A percentile compares a stretch with the other conserved stretches of the same genome.
These are phyloP conservation scores for Melanostoma mellinum DNA, from an alignment of 2,888 invertebrate species.

Conservation along the genomic window DNA sequence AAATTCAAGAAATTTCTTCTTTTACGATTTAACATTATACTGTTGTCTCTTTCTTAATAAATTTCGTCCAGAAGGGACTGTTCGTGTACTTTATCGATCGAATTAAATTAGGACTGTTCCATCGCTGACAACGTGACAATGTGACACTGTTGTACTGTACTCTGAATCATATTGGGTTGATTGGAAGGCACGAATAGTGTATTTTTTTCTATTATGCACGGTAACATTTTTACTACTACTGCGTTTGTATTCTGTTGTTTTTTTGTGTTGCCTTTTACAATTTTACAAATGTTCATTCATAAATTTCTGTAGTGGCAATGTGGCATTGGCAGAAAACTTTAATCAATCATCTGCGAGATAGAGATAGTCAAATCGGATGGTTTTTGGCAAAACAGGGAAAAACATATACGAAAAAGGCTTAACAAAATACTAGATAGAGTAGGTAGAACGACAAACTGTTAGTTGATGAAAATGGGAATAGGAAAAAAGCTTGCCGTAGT, in stretches of 20 bases:
- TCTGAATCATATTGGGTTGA: no score
- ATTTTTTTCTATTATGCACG: constrained; percentile 24
- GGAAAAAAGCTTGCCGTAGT: constrained; percentile 44
- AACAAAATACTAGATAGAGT: constrained; percentile 32
- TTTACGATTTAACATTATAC: no score
- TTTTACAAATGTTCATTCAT: constrained; percentile 71
- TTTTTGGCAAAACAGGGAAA: constrained; percentile 27
- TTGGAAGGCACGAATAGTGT: no score
- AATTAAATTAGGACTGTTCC: no score
- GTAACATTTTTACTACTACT: constrained; percentile 42
- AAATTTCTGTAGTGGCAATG: constrained; percentile 40
- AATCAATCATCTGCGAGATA: constrained; percentile 61
- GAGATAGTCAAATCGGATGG: constrained; percentile 7
- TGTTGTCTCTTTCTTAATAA: no score
- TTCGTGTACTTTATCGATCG: no score
- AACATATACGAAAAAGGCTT: constrained; percentile 9
- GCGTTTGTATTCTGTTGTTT: constrained; percentile 22
- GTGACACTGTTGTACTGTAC: no score
- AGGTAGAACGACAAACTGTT: constrained; percentile 13
- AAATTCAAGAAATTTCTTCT: no score
- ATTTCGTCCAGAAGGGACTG: no score
- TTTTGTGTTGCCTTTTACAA: constrained; percentile 60
- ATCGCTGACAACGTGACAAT: no score
- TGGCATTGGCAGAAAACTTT: constrained; percentile 54
- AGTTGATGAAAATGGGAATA: constrained; percentile 22